These are phyloP conservation scores for Virgularia gustaviana DNA, from an alignment of 92 coral and sea anemone species.

Conservation along the genomic window DNA sequence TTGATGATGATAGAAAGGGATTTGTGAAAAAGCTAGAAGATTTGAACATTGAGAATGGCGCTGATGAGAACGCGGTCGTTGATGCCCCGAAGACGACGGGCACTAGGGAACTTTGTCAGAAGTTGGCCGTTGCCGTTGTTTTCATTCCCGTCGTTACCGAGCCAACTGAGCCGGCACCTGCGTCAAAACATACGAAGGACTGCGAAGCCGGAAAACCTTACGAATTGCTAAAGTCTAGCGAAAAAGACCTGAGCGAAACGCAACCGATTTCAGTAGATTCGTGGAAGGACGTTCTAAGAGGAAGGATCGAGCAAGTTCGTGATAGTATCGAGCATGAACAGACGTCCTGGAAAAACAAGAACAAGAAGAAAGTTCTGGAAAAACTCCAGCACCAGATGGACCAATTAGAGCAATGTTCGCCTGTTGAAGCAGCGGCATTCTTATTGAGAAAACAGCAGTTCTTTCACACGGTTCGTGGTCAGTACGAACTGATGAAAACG, in stretches of 20 bases:
- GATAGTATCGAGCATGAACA: slow-evolving; percentile 26
- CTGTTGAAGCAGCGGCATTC: neutral
- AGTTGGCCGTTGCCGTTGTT: no score
- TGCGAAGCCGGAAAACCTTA: no score
- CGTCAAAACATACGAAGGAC: no score
- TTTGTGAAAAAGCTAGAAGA: no score
- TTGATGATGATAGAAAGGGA: no score
- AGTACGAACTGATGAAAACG: slow-evolving; percentile 30
- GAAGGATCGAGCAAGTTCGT: slow-evolving; percentile 21
- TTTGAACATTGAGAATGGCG: no score
- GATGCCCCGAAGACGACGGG: no score
- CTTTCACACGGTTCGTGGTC: slow-evolving; percentile 17
- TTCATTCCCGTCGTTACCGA: no score
- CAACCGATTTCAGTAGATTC: neutral
- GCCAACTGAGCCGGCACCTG: no score
- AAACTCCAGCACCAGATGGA: slow-evolving; percentile 17
- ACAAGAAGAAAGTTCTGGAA: slow-evolving; percentile 29
- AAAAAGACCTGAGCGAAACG: neutral
- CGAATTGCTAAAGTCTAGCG: no score
- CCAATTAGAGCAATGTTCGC: neutral
- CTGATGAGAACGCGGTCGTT: no score
- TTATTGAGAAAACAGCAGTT: slow-evolving; percentile 19
- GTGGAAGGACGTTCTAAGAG: slow-evolving; percentile 20
- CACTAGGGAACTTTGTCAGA: no score
- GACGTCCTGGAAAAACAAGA: slow-evolving; percentile 29